Evolutionary conservation across 2,797 vertebrate species (phyloP).

Genomic region (Eleutherodactylus coqui): DNA sequence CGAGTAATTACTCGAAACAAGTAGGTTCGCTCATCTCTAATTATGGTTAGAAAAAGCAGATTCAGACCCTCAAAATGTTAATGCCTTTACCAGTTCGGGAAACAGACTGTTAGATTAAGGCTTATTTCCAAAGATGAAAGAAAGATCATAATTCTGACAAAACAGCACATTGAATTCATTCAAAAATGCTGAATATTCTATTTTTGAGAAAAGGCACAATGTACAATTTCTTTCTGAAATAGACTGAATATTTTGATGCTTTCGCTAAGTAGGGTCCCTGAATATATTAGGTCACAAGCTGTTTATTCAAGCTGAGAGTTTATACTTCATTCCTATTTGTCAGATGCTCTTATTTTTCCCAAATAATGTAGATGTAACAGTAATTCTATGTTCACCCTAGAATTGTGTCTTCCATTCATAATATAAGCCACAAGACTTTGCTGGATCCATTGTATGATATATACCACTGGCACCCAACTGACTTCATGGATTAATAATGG

Average conservation of each 20-base stretch:
- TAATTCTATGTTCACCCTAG: too few species aligned
- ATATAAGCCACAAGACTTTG: too few species aligned
- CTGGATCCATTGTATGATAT: too few species aligned
- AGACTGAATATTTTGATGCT: not conserved
- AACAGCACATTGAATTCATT: conserved; percentile 1
- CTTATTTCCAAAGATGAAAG: not conserved
- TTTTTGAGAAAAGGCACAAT: conserved; percentile 7
- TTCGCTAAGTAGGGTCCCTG: not conserved
- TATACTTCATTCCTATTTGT: too few species aligned
- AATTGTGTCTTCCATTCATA: too few species aligned
- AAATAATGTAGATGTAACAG: too few species aligned
- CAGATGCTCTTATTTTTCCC: too few species aligned
- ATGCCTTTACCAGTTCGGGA: not conserved
- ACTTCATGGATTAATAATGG: too few species aligned
- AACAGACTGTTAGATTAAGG: not conserved
- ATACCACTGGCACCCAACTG: too few species aligned
- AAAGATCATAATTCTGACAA: not conserved
- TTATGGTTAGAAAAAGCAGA: not conserved
- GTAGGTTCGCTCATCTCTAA: too few species aligned
- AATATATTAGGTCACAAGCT: not conserved
- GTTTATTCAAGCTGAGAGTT: too few species aligned
- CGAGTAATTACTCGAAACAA: too few species aligned
- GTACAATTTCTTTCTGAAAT: not conserved
- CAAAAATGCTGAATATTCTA: not conserved
- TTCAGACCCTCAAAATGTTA: not conserved